These are phyloP conservation scores for Microplitis demolitor DNA, from an alignment of 1,140 invertebrate species.

Conservation along the genomic window DNA sequence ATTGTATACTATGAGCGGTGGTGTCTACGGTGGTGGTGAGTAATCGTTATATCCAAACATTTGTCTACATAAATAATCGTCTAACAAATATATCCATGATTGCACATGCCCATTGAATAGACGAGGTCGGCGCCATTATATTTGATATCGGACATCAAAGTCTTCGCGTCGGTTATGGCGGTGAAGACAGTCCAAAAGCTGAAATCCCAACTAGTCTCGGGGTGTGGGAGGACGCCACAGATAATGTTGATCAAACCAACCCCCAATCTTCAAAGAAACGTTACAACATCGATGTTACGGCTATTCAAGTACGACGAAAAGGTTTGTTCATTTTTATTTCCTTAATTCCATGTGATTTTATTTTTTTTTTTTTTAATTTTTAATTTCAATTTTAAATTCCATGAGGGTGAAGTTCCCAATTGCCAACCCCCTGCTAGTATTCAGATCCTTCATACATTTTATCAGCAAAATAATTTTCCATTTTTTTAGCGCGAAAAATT, in stretches of 20 bases:
- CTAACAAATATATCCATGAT: constrained; percentile 23
- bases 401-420: not conserved
- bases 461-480: too few relatives aligned
- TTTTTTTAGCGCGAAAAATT: too few relatives aligned
- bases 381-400: too few relatives aligned
- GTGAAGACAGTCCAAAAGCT: constrained; percentile 91
- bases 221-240: constrained; percentile 68
- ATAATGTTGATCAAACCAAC: constrained; percentile 32
- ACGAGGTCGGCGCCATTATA: constrained; percentile 81
- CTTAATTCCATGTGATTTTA: not conserved
- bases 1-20: constrained; percentile 58
- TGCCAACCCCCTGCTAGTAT: too few relatives aligned
- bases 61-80: constrained; percentile 28
- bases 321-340: constrained; percentile 30
- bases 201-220: constrained; percentile 88
- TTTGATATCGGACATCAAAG: constrained; percentile 77
- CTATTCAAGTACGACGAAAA: constrained; percentile 51
- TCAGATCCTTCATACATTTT: too few relatives aligned
- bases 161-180: constrained; percentile 85
- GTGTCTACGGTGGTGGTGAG: constrained; percentile 61
- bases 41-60: constrained; percentile 27
- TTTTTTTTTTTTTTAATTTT: too few relatives aligned
- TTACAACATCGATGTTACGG: constrained; percentile 50
- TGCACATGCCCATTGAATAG: constrained; percentile 45
- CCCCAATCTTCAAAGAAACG: constrained; percentile 40